Evolutionary conservation across 2,797 vertebrate species (phyloP).

Genomic region (Pangasius mekongensis): DNA sequence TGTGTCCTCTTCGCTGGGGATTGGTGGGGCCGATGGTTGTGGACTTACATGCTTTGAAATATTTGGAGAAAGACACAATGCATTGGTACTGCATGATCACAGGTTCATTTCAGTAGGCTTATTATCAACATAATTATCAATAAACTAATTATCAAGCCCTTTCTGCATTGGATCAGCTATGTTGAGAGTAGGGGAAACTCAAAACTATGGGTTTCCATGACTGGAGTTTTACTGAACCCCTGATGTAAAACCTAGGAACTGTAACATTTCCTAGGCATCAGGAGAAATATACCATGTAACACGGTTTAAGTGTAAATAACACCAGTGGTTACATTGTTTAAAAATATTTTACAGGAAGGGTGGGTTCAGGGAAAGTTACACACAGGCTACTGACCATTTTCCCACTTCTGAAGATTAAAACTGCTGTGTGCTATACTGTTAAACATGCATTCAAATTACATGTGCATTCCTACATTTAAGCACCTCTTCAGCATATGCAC

Average conservation of each 20-base stretch:
- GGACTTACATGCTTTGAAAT: conserved; percentile 61
- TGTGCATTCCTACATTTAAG: not conserved
- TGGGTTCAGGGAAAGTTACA: not conserved
- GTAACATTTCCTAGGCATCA: not conserved
- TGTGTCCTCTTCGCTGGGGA: conserved; percentile 84
- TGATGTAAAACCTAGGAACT: not conserved
- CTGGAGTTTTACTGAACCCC: not conserved
- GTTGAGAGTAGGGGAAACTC: not conserved
- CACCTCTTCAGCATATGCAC: not conserved
- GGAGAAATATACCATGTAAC: not conserved
- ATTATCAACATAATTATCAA: not conserved
- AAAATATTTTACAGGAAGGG: not conserved
- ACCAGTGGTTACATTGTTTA: not conserved
- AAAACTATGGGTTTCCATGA: not conserved
- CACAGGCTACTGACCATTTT: not conserved
- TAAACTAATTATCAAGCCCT: not conserved
- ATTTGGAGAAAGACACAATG: not conserved
- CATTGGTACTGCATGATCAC: not conserved
- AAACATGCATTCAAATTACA: not conserved
- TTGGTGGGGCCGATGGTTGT: conserved; percentile 70
- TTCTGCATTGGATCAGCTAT: not conserved
- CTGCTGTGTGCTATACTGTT: not conserved
- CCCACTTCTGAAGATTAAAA: not conserved
- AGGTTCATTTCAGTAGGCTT: not conserved
- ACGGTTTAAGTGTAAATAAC: not conserved